Evolutionary conservation across 2,888 invertebrate genomes (phyloP).

Genomic region (Aleiodes alternator): DNA sequence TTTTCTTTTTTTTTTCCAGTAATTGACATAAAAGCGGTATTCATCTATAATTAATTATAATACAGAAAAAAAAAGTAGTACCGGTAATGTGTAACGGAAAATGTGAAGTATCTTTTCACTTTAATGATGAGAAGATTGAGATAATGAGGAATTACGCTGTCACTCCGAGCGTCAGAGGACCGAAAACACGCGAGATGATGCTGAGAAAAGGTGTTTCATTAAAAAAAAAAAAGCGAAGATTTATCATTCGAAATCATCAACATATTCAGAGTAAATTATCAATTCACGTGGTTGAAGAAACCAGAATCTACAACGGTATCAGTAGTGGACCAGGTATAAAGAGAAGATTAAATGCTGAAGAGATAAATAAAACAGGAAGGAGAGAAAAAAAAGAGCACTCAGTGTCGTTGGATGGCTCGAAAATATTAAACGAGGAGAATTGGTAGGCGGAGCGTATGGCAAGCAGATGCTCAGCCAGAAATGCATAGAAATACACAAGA

Average conservation of each 20-base stretch:
- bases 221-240: neutral
- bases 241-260: neutral
- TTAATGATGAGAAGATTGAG: neutral
- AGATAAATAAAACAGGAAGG: slow-evolving; percentile 17
- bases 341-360: neutral
- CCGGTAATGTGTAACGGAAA: slow-evolving; percentile 10
- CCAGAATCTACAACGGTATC: slow-evolving; percentile 28
- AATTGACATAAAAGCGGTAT: too few species aligned
- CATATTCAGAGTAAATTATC: neutral
- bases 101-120: neutral
- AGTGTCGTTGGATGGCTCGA: slow-evolving; percentile 39
- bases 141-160: slow-evolving; percentile 4
- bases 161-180: neutral
- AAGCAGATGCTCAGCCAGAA: slow-evolving; percentile 52
- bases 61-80: slow-evolving; percentile 1
- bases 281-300: neutral
- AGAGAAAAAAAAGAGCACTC: slow-evolving; percentile 20
- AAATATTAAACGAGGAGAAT: slow-evolving; percentile 56
- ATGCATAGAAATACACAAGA: slow-evolving; percentile 30
- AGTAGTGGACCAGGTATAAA: slow-evolving; percentile 23
- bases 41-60: too few species aligned
- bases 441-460: slow-evolving; percentile 54
- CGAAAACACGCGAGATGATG: neutral
- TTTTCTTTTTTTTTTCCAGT: too few species aligned
- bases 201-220: neutral